These are phyloP conservation scores for Chiloscyllium plagiosum DNA, from an alignment of 2,113 vertebrate species.

Conservation along the genomic window DNA sequence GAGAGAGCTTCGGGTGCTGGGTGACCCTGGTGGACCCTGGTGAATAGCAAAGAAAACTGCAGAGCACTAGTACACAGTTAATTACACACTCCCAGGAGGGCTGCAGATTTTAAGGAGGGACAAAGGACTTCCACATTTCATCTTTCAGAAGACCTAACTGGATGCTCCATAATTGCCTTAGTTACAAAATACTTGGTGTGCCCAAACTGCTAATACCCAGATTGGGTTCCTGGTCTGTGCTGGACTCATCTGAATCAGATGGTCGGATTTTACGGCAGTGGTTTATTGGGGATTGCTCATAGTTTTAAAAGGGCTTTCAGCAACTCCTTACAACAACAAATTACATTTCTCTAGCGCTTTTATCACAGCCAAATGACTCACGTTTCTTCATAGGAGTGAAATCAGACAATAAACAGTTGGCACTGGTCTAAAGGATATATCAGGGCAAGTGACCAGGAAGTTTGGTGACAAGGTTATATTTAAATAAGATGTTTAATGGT, in stretches of 20 bases:
- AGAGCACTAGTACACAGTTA: background rate
- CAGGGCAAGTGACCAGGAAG: background rate
- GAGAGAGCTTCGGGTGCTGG: background rate
- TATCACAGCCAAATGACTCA: background rate
- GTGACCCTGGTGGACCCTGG: background rate
- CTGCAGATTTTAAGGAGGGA: background rate
- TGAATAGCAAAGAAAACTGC: background rate
- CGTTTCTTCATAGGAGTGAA: background rate
- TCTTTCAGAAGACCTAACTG: background rate
- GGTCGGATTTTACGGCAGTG: background rate
- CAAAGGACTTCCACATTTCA: background rate
- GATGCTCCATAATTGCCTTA: background rate
- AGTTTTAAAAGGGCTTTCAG: background rate
- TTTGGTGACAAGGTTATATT: background rate
- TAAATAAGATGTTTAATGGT: background rate
- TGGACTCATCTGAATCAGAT: background rate
- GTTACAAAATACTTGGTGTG: background rate
- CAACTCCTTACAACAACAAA: background rate
- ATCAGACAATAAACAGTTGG: background rate
- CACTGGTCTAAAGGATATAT: background rate
- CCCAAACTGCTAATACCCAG: background rate
- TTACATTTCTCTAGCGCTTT: background rate
- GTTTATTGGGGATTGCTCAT: background rate
- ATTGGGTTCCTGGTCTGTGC: background rate
- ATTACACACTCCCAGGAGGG: background rate